These are phyloP conservation scores for Phaenicophaeus curvirostris DNA, from an alignment of 2,797 vertebrate species.

Conservation along the genomic window DNA sequence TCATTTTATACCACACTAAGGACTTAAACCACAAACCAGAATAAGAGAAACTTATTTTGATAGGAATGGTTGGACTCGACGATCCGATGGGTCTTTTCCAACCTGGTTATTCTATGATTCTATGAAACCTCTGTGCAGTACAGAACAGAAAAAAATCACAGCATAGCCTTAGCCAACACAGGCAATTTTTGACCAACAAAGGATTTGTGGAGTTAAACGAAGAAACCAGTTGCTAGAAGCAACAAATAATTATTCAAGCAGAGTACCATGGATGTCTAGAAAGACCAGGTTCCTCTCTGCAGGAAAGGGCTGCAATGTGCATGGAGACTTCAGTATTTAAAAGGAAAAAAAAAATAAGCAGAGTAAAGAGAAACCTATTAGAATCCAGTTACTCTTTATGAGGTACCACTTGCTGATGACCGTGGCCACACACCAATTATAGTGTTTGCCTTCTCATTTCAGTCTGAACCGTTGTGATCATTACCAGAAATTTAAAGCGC, in stretches of 20 bases:
- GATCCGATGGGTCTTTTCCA: no score
- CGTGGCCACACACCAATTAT: background rate
- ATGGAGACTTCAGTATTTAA: background rate
- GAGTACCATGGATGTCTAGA: background rate
- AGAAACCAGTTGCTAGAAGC: constrained; percentile 8
- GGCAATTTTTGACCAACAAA: background rate
- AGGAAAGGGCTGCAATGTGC: background rate
- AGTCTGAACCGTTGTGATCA: background rate
- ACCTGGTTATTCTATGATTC: no score
- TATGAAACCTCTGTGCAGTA: background rate
- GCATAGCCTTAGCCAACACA: background rate
- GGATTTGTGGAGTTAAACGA: background rate
- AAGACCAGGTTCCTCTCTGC: background rate
- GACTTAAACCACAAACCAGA: background rate
- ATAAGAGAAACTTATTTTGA: no score
- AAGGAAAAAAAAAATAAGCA: background rate
- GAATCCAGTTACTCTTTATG: background rate
- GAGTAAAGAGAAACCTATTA: background rate
- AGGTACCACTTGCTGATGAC: background rate
- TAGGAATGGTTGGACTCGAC: no score
- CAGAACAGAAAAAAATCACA: background rate
- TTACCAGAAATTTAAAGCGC: rapidly evolving
- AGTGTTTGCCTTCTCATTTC: background rate
- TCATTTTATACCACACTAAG: background rate
- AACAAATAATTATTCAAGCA: constrained; percentile 6